These are phyloP conservation scores for Sebastes taczanowskii DNA, from an alignment of 2,797 vertebrate genomes.

Conservation along the genomic window DNA sequence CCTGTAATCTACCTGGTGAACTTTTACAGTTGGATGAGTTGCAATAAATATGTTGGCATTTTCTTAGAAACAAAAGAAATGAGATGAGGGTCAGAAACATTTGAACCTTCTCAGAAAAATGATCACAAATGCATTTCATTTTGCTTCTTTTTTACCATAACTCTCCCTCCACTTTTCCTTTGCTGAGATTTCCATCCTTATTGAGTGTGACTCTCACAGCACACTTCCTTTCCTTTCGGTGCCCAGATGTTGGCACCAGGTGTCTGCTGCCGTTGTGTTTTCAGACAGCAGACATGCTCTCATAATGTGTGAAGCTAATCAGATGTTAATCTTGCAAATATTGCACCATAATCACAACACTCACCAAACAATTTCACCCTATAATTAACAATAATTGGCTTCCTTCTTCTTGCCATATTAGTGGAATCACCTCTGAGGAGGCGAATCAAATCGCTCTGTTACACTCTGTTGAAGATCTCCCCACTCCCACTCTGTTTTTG, in stretches of 20 bases:
- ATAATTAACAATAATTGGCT: slow-evolving; percentile 93
- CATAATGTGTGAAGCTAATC: slow-evolving; percentile 87
- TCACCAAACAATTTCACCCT: slow-evolving; percentile 94
- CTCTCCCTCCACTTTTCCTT: background rate
- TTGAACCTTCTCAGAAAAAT: background rate
- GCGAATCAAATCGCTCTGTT: slow-evolving; percentile 87
- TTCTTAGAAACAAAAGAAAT: background rate
- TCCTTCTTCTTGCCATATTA: slow-evolving; percentile 87
- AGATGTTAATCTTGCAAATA: slow-evolving; percentile 91
- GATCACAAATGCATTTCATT: background rate
- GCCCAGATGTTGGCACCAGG: slow-evolving; percentile 43
- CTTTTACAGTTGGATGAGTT: slow-evolving; percentile 38
- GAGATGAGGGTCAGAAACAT: slow-evolving; percentile 7
- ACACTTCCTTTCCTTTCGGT: background rate
- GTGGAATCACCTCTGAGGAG: slow-evolving; percentile 87
- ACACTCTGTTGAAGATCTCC: slow-evolving; percentile 80
- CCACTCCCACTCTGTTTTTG: slow-evolving; percentile 28
- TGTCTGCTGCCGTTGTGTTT: slow-evolving; percentile 28
- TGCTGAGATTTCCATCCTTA: background rate
- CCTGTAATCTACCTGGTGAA: slow-evolving; percentile 32
- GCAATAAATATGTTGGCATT: slow-evolving; percentile 9
- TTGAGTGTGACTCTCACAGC: background rate
- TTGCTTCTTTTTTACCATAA: background rate
- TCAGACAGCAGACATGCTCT: slow-evolving; percentile 73
- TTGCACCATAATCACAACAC: slow-evolving; percentile 90